Evolutionary conservation across 2,888 invertebrate genomes (phyloP).

Genomic region (Creontiades dilutus): DNA sequence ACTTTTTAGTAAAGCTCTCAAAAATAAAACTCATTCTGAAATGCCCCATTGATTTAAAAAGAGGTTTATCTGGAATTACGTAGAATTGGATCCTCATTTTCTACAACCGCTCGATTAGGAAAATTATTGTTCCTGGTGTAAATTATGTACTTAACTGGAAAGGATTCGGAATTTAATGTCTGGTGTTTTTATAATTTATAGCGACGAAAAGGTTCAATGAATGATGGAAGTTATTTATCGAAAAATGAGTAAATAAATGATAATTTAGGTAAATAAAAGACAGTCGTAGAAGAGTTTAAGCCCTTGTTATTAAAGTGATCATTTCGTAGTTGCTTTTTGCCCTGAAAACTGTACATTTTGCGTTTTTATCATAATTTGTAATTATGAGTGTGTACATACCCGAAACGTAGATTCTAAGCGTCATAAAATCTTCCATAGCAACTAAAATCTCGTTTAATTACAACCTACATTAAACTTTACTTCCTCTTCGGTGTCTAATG

Average conservation of each 20-base stretch:
- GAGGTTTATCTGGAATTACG: too few relatives aligned
- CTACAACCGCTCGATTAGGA: neutral
- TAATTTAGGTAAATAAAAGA: slow-evolving; percentile 28
- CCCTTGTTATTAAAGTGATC: neutral
- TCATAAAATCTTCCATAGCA: too few relatives aligned
- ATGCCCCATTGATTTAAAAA: too few relatives aligned
- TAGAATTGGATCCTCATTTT: too few relatives aligned
- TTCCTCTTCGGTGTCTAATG: too few relatives aligned
- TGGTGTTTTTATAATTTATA: neutral
- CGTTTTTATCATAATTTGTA: neutral
- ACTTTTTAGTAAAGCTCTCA: too few relatives aligned
- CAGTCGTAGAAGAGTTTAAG: neutral
- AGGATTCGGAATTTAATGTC: neutral
- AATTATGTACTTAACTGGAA: too few relatives aligned
- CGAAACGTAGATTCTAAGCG: neutral
- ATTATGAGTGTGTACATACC: neutral
- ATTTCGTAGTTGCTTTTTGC: neutral
- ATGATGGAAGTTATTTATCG: neutral
- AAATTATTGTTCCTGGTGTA: neutral
- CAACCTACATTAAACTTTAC: too few relatives aligned
- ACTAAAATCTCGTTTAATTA: too few relatives aligned
- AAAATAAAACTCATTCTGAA: too few relatives aligned
- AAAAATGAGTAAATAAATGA: neutral
- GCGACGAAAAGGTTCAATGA: neutral
- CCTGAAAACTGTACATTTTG: neutral